Base-by-base conservation (phyloP, 2,888 invertebrate species). In the Hirtodrosophila confusa region DNA sequence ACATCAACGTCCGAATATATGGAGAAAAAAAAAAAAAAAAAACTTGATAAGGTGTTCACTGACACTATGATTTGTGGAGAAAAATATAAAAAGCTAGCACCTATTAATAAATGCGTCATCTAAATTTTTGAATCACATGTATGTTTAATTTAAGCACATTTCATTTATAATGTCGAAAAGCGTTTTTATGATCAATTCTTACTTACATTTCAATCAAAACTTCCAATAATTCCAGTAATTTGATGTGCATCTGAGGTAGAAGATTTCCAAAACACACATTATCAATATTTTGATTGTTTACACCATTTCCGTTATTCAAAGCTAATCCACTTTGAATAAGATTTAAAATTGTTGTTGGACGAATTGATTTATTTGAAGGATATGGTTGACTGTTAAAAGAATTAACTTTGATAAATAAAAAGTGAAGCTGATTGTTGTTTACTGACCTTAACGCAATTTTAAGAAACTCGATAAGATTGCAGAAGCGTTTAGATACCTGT, bases 211-310 rank as follows among this genome's bases (percentile, higher is more conserved):
- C 24, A 29, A 80, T 71, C 1, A 80, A 36, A 1, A 69, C 62
- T 68, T 75, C 75, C 45, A 80, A 39, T n/a, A 80, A 50, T 4
- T 80, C 80, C 4, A 80, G 24, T 24, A 83, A 48, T 29, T 79
- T 77, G 0, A 23, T 29, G 7, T 69, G 49, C 36, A 83, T 69
- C 33, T 62, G 48, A 1, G 83, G 75, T 23, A 77, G 9, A 49
- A 71, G 50, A 3, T 53, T 53, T 35, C 27, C 47, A 10, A 68
- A 43, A 23, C 67, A 79, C 23, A 57, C 10, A 27, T 60, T 35
- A 48, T 77, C 71, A 40, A 79, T 62, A 39, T 44, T 56, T 10
- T 35, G 6, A 33, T 51, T 60, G 47, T 35, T 56, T 29, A 4
- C 24, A 37, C 10, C 24, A 8, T 58, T 50, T 24, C 27, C 27